Conservation (phyloP, 2,888 invertebrate species). For the Anoplius nigerrimus region DNA sequence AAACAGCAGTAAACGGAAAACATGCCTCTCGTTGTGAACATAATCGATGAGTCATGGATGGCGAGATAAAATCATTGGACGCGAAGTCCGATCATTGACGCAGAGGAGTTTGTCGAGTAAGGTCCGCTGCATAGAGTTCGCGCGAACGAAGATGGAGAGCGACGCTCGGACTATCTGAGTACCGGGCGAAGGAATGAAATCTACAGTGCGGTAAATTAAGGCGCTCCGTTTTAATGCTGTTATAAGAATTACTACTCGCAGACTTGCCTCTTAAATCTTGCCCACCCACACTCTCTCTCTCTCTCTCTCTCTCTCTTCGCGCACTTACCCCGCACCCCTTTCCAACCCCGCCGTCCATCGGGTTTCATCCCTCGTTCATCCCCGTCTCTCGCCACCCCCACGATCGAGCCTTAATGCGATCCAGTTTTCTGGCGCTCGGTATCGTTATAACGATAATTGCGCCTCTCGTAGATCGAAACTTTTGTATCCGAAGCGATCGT, state of each 20-base stretch:
- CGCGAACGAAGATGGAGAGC: conserved; percentile 31
- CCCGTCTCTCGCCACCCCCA: background rate
- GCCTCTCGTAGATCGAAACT: background rate
- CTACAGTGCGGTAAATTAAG: conserved; percentile 73
- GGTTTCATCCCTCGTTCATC: too few relatives aligned
- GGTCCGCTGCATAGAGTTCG: conserved; percentile 3
- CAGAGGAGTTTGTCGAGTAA: background rate
- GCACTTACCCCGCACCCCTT: background rate
- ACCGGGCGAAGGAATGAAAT: conserved; percentile 66
- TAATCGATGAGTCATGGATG: too few relatives aligned
- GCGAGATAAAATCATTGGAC: too few relatives aligned
- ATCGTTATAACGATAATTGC: conserved; percentile 5
- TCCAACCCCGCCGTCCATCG: background rate
- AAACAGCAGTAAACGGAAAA: too few relatives aligned
- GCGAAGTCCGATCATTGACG: too few relatives aligned
- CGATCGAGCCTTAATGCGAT: background rate
- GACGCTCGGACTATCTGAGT: conserved; percentile 38
- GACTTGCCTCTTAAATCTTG: conserved; percentile 34
- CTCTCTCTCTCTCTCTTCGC: background rate
- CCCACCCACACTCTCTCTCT: conserved; percentile 14
- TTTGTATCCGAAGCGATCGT: too few relatives aligned
- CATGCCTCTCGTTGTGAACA: too few relatives aligned
- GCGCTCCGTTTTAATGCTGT: conserved; percentile 72
- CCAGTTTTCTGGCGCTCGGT: background rate
- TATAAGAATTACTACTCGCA: conserved; percentile 70